A percentile compares a stretch with the other conserved stretches of the same genome.
phyloP scores from a whole-genome alignment of 2,113 vertebrate species.

The Arenaria interpres region DNA sequence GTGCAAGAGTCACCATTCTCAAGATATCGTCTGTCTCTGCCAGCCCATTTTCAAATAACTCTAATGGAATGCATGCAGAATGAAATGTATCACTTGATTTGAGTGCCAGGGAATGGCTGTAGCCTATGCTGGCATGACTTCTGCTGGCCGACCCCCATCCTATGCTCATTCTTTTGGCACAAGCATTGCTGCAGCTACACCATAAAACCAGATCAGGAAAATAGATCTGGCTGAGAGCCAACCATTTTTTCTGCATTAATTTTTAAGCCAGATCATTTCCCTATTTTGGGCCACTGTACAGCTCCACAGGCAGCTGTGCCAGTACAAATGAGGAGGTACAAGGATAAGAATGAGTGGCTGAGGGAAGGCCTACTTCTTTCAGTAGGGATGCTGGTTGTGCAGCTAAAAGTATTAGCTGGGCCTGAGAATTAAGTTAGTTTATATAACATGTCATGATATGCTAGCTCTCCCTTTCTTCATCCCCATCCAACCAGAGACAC shows the following conservation, averaged over 20 bases:
- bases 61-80: neutral
- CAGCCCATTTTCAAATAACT: neutral
- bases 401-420: neutral
- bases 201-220: neutral
- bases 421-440: neutral
- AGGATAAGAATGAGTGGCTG: neutral
- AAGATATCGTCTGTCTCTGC: rapidly evolving
- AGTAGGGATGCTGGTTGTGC: neutral
- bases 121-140: neutral
- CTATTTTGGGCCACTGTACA: neutral
- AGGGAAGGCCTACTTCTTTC: neutral
- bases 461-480: neutral
- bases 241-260: neutral
- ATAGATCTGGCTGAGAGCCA: neutral
- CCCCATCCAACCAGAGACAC: neutral
- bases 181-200: neutral
- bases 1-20: neutral
- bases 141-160: neutral
- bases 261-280: neutral
- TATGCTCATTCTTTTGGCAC: neutral
- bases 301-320: neutral
- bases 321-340: neutral
- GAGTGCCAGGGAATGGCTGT: neutral
- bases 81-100: neutral
- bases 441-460: neutral